These are phyloP conservation scores for Agonopterix alstromeriana DNA, from an alignment of 2,888 invertebrate species.

Conservation along the genomic window DNA sequence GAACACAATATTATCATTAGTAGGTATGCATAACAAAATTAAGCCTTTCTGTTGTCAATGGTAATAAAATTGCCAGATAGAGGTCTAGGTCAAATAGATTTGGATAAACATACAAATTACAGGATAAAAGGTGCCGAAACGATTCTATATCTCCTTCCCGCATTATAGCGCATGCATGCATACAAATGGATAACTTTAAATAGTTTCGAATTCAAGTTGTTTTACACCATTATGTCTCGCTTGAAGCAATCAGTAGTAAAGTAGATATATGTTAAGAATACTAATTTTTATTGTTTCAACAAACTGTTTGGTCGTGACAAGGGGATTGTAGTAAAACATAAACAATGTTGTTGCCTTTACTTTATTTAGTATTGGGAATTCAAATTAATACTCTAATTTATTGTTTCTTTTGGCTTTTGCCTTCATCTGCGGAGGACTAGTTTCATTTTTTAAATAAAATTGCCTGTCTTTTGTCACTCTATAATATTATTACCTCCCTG, in stretches of 20 bases:
- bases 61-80: too few species aligned
- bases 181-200: conserved; percentile 34
- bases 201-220: conserved; percentile 29
- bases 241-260: conserved; percentile 34
- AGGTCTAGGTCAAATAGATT: conserved; percentile 9
- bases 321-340: not conserved
- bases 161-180: conserved; percentile 27
- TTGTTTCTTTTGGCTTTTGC: too few species aligned
- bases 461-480: too few species aligned
- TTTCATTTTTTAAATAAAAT: too few species aligned
- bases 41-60: too few species aligned
- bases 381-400: too few species aligned
- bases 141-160: conserved; percentile 26
- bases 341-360: not conserved
- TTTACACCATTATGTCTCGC: conserved; percentile 29
- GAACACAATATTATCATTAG: too few species aligned
- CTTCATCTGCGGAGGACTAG: too few species aligned
- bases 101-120: conserved; percentile 13
- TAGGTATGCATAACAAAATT: too few species aligned
- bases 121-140: conserved; percentile 28
- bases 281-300: conserved; percentile 17
- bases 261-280: conserved; percentile 26
- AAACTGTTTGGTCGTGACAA: not conserved
- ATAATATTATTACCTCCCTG: too few species aligned
- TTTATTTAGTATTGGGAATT: not conserved